Percentiles rank a stretch among this genome's conserved stretches.
phyloP scores from a whole-genome alignment of 1,140 invertebrate genomes.

The Bombus superbus region DNA sequence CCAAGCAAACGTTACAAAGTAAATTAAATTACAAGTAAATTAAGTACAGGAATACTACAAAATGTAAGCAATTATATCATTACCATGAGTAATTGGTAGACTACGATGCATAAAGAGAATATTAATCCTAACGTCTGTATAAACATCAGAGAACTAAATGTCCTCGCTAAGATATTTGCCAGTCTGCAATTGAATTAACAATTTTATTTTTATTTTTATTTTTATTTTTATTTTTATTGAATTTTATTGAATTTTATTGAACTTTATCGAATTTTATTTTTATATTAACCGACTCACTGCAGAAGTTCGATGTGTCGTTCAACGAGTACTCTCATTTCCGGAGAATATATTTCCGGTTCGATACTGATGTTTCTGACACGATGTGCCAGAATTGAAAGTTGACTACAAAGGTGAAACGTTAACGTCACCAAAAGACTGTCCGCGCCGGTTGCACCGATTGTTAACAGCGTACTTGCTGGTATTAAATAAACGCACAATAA shows the following conservation, averaged over 20 bases:
- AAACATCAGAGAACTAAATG: slow-evolving; percentile 57
- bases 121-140: slow-evolving; percentile 57
- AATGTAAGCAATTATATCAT: not conserved
- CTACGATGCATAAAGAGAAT: slow-evolving; percentile 56
- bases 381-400: slow-evolving; percentile 42
- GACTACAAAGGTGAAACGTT: slow-evolving; percentile 53
- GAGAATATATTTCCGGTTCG: slow-evolving; percentile 12
- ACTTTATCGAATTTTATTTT: not conserved
- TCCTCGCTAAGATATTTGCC: slow-evolving; percentile 32
- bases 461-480: slow-evolving; percentile 37
- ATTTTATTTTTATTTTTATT: not conserved
- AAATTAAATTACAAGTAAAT: not conserved
- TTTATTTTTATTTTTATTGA: not conserved
- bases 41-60: not conserved
- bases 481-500: slow-evolving; percentile 53
- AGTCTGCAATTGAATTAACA: slow-evolving; percentile 41
- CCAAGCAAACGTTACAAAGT: not conserved
- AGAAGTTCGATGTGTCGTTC: slow-evolving; percentile 51
- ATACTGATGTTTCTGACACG: slow-evolving; percentile 31
- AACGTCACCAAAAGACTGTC: slow-evolving; percentile 52
- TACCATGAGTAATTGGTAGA: slow-evolving; percentile 56
- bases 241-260: not conserved
- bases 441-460: slow-evolving; percentile 45
- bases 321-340: slow-evolving; percentile 44
- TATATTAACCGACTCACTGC: slow-evolving; percentile 26